These are phyloP conservation scores for Malacoraja senta DNA, from an alignment of 2,797 vertebrate species.

Conservation along the genomic window DNA sequence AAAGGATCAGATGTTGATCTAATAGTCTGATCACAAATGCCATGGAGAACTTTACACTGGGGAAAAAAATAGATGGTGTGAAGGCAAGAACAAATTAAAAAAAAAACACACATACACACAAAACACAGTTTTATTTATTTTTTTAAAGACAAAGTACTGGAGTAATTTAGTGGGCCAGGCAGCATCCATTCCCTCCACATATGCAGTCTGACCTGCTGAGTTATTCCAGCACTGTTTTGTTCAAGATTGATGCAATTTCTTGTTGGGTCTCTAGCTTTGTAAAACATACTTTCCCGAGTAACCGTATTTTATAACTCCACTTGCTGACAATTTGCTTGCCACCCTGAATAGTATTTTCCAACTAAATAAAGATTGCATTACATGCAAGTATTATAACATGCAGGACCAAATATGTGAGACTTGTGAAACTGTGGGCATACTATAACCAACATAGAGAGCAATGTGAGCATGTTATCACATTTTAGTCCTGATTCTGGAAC, in stretches of 20 bases:
- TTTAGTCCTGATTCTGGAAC: neutral
- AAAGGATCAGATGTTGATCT: conserved; percentile 67
- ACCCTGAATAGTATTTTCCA: neutral
- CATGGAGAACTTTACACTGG: conserved; percentile 77
- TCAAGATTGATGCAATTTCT: no score
- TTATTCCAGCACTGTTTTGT: no score
- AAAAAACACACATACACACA: no score
- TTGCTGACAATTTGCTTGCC: neutral
- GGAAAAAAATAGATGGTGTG: conserved; percentile 42
- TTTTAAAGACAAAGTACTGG: no score
- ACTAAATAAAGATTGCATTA: neutral
- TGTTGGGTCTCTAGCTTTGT: no score
- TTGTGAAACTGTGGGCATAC: neutral
- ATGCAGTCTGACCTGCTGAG: no score
- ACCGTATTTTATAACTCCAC: neutral
- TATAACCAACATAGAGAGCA: neutral
- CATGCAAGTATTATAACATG: neutral
- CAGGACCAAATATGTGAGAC: neutral
- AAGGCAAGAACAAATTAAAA: no score
- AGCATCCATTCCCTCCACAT: no score
- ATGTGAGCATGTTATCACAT: neutral
- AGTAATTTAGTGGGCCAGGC: no score
- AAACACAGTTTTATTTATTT: no score
- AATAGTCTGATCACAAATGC: conserved; percentile 77
- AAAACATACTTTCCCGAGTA: neutral